A percentile compares a stretch with the other conserved stretches of the same genome.
Evolutionary conservation across 2,888 invertebrate species (phyloP).

Genomic region (Erebia palarica): DNA sequence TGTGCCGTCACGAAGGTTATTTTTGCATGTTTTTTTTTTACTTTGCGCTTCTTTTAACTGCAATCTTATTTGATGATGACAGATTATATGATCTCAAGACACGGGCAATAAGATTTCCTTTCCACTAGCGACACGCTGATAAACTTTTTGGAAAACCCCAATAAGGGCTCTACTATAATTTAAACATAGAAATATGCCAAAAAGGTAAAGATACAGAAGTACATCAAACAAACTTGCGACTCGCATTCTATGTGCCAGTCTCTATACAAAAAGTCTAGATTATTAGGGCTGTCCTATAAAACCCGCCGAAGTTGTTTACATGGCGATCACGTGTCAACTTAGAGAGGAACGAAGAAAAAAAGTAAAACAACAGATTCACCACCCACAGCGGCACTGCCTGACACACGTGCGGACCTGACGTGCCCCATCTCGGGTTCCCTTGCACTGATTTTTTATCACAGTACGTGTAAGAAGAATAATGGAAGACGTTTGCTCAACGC

Average conservation of each 20-base stretch:
- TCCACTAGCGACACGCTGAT: too few relatives aligned
- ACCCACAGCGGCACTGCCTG: slow-evolving; percentile 45
- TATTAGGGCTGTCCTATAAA: slow-evolving; percentile 8
- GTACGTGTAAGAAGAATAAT: slow-evolving; percentile 20
- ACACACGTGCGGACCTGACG: slow-evolving; percentile 54
- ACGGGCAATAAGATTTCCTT: too few relatives aligned
- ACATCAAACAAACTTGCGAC: too few relatives aligned
- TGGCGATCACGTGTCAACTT: slow-evolving; percentile 55
- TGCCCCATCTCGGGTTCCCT: slow-evolving; percentile 39
- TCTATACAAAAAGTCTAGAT: neutral
- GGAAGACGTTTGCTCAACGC: neutral
- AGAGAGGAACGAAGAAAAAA: slow-evolving; percentile 51
- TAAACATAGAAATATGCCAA: too few relatives aligned
- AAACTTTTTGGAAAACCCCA: too few relatives aligned
- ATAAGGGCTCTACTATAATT: too few relatives aligned
- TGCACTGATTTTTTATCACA: slow-evolving; percentile 33
- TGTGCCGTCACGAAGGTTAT: slow-evolving; percentile 5
- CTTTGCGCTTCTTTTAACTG: neutral
- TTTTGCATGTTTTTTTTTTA: slow-evolving; percentile 1
- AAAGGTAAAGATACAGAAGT: neutral
- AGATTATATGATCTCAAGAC: neutral
- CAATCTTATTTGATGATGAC: neutral
- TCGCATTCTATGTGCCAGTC: neutral
- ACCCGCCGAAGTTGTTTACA: slow-evolving; percentile 46
- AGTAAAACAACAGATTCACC: slow-evolving; percentile 40